A percentile compares a stretch with the other conserved stretches of the same genome.
Evolutionary conservation across 1,140 invertebrate species (phyloP).

Genomic region (Trichoplusia ni): DNA sequence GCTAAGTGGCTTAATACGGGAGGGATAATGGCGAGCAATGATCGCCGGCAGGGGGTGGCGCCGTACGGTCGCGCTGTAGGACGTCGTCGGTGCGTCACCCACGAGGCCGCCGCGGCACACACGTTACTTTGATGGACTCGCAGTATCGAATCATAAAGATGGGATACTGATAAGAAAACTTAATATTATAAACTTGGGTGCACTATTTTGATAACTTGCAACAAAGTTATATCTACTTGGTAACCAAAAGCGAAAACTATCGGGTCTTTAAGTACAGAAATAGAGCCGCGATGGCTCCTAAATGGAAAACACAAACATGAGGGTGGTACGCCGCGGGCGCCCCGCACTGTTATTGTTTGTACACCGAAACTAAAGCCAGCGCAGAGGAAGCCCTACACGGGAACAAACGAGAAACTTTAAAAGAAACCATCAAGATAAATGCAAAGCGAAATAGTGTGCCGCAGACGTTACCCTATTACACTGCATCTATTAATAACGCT

Average conservation of each 20-base stretch:
- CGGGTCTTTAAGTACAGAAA: conserved; percentile 40
- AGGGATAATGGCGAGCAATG: conserved; percentile 75
- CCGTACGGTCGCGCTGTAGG: conserved; percentile 61
- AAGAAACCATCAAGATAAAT: conserved; percentile 49
- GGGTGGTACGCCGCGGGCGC: conserved; percentile 50
- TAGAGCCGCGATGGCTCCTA: conserved; percentile 53
- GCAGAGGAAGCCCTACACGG: conserved; percentile 32
- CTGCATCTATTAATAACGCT: not conserved
- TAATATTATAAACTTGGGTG: no score
- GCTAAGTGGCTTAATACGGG: conserved; percentile 80
- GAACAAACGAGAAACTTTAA: conserved; percentile 47
- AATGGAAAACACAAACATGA: conserved; percentile 73
- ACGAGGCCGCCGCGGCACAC: conserved; percentile 3
- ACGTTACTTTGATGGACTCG: not conserved
- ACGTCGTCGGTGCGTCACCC: conserved; percentile 54
- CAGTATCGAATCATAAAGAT: no score
- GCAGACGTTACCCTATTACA: conserved; percentile 5
- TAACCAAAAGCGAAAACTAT: conserved; percentile 14
- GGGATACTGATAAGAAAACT: no score
- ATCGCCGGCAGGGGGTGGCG: conserved; percentile 74
- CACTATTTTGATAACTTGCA: not conserved
- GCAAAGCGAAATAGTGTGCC: conserved; percentile 5
- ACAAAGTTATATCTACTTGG: not conserved
- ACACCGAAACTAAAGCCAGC: conserved; percentile 60
- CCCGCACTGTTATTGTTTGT: conserved; percentile 74